Base-by-base conservation (phyloP, 64 coral and sea anemone genomes). In the Cladopsammia gracilis region DNA sequence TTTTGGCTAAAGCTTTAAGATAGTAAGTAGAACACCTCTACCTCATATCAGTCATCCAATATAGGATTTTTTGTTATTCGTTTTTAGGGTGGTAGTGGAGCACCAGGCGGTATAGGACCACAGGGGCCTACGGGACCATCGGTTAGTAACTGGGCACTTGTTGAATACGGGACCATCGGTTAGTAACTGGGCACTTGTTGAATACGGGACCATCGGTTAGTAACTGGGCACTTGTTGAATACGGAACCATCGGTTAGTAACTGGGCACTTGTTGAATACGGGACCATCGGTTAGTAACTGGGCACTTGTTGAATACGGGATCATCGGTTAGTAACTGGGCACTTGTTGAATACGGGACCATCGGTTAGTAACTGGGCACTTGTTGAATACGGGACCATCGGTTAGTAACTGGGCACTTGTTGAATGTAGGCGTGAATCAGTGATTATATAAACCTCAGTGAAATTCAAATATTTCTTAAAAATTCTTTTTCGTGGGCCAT, bases 201-300 rank as follows among this genome's bases (percentile, higher is more conserved):
- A n/a, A n/a, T 20, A 13, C 14, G 1, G 86, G 86, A 45, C 25
- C 50, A 18, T 62, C 67, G 86, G 86, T 88, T 44, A 56, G 86
- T 87, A 46, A 62, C 7, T n/a, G 5, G 5, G 2, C 34, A 56
- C n/a, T n/a, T n/a, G n/a, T n/a, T n/a, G n/a, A n/a, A n/a, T 20
- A 13, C 14, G 1, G 86, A 69, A 45, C 25, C 50, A 18, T 62
- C 67, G 86, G 86, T 88, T 44, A 56, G 86, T 87, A 46, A 62
- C 7, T n/a, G 5, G 5, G 2, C 34, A 56, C n/a, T n/a, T n/a
- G n/a, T n/a, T n/a, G n/a, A n/a, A n/a, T 20, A 13, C 14, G 1
- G 86, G 86, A 45, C 25, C 50, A 18, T 62, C 67, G 86, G 86
- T 88, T 44, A 56, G 86, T 87, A 46, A 62, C 7, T n/a, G 5